Evolutionary conservation across 1,140 invertebrate genomes (phyloP), one percentile per base, ranked within the genome.

Genomic region (Propsilocerus akamusi): DNA sequence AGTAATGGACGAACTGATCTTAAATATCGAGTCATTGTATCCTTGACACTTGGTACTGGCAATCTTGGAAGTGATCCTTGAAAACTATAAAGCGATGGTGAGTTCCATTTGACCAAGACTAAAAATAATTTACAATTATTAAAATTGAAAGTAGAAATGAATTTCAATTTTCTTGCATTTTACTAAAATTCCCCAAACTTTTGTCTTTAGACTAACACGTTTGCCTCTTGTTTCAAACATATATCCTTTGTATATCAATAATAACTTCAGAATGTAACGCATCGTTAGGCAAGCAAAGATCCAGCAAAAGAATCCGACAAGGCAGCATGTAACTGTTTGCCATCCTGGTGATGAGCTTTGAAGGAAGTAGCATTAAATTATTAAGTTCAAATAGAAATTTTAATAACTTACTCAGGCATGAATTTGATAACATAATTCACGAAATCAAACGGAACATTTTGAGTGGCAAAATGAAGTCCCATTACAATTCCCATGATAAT

Each of bases 201-300:
- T 84, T 1, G 93, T 96, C 28, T 68, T 61, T 2, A 75, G 24
- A 0, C 87, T 89, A 20, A 83, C 68, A 57, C 67, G 76, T 11
- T 72, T 69, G 1, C 78, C 78, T 56, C 88, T 70, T 1, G 78
- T 72, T 66, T 98, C 93, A 63, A 94, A 98, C 83, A 99, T 96
- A 95, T 95, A 99, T 52, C 87, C 91, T 75, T 97, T 94, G 71
- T 98, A 97, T 63, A 86, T 84, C 17, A 97, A 78, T 28, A 98
- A 69, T 23, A 88, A 55, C 68, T 93, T 94, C 2, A 98, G 73
- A 0, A 77, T 72, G 57, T 94, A 93, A 49, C 90, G 75, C 61
- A 92, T 76, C 0, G 78, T 67, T 58, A 86, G 83, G 56, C 93
- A 85, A 10, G 85, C 76, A 5, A 76, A 64, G 1, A 92, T 68